Evolutionary conservation across 1,140 invertebrate species (phyloP).

Genomic region (Drosophila miranda): DNA sequence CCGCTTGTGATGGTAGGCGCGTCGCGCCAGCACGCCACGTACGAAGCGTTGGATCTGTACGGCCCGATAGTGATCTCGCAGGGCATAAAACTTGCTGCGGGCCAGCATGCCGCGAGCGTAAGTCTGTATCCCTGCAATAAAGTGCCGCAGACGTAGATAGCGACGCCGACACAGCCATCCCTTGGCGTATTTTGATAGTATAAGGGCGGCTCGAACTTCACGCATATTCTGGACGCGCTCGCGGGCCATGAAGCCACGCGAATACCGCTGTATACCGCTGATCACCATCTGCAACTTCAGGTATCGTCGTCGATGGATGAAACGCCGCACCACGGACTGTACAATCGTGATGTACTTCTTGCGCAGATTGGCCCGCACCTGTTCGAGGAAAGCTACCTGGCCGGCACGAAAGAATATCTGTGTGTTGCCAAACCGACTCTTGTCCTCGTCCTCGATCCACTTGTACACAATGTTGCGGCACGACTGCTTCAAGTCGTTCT

Average conservation of each 20-base stretch:
- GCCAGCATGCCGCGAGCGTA: slow-evolving; percentile 90
- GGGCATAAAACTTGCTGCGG: slow-evolving; percentile 84
- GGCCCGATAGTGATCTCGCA: slow-evolving; percentile 83
- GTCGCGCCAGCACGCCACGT: slow-evolving; percentile 90
- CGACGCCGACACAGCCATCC: slow-evolving; percentile 88
- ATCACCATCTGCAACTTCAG: slow-evolving; percentile 86
- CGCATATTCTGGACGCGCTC: slow-evolving; percentile 88
- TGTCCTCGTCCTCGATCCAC: slow-evolving; percentile 93
- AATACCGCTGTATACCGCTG: slow-evolving; percentile 89
- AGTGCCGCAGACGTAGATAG: slow-evolving; percentile 86
- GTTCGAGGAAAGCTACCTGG: slow-evolving; percentile 98
- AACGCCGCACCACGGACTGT: slow-evolving; percentile 94
- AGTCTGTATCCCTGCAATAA: slow-evolving; percentile 89
- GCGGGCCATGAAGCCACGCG: slow-evolving; percentile 90
- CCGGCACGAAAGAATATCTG: slow-evolving; percentile 99
- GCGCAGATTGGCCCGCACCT: slow-evolving; percentile 93
- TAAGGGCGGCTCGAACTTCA: slow-evolving; percentile 90
- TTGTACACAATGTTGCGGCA: slow-evolving; percentile 90
- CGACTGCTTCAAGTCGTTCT: slow-evolving; percentile 89
- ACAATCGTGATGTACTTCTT: slow-evolving; percentile 94
- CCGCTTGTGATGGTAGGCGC: slow-evolving; percentile 86
- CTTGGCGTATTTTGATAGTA: slow-evolving; percentile 90
- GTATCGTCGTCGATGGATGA: slow-evolving; percentile 90
- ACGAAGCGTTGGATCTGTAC: slow-evolving; percentile 87
- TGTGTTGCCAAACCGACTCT: slow-evolving; percentile 98